phyloP scores from a whole-genome alignment of 2,888 invertebrate genomes.

The Meteorus cinctellus region DNA sequence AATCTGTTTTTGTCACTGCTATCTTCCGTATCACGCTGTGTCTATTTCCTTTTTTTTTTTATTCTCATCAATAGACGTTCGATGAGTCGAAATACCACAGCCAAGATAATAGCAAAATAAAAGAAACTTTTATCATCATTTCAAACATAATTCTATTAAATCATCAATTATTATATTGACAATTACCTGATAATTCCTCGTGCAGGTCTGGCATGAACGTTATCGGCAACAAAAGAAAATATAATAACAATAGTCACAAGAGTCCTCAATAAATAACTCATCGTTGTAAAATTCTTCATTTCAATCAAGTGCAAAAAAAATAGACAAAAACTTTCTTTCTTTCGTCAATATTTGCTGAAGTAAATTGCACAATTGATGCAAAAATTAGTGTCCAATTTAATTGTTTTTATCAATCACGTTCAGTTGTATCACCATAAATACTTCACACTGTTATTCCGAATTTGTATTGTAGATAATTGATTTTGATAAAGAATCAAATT shows the following conservation, averaged over 20 bases:
- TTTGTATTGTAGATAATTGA: too few relatives aligned
- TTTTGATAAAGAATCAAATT: too few relatives aligned
- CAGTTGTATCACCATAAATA: background rate
- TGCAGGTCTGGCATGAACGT: conserved; percentile 59
- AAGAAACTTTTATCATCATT: background rate
- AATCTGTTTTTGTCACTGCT: background rate
- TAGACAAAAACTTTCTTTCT: background rate
- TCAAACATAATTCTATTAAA: background rate
- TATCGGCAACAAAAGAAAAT: conserved; percentile 54
- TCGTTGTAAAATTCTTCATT: conserved; percentile 37
- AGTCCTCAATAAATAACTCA: conserved; percentile 42
- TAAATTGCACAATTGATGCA: background rate
- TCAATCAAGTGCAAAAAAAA: background rate
- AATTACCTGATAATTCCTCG: conserved; percentile 57
- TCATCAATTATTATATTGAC: background rate
- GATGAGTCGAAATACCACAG: background rate
- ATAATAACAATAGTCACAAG: conserved; percentile 52
- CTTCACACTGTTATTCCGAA: background rate
- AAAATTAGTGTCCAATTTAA: conserved; percentile 2
- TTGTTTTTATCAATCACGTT: conserved; percentile 11
- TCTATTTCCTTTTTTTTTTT: background rate
- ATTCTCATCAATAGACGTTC: background rate
- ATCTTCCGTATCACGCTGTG: background rate
- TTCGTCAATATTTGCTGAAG: background rate
- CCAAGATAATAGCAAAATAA: background rate